A percentile compares a stretch with the other conserved stretches of the same genome.
These are phyloP conservation scores for Rhamnusium bicolor DNA, from an alignment of 2,888 invertebrate genomes.

Conservation along the genomic window DNA sequence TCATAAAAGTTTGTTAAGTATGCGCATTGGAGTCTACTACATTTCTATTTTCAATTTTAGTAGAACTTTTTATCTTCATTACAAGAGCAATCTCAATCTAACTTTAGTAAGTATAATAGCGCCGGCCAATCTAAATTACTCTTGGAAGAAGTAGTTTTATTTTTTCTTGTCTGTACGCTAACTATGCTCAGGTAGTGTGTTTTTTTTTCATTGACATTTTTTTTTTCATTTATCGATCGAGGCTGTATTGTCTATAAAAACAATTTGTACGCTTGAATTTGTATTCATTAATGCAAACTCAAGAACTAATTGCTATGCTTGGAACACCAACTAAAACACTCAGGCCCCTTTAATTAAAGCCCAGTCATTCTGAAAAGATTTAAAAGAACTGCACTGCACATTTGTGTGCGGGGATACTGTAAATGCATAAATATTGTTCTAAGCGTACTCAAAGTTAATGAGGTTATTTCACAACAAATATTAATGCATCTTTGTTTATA, in stretches of 20 bases:
- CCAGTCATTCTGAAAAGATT: conserved; percentile 47
- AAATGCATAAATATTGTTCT: conserved; percentile 36
- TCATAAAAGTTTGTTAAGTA: background rate
- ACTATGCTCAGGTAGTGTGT: background rate
- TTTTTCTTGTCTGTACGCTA: background rate
- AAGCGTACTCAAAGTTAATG: conserved; percentile 15
- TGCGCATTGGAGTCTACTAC: background rate
- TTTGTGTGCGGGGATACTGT: conserved; percentile 35
- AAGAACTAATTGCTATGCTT: conserved; percentile 52
- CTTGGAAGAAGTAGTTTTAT: background rate
- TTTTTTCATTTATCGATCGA: conserved; percentile 45
- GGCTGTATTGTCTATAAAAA: conserved; percentile 44
- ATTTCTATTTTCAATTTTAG: background rate
- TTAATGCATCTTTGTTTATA: conserved; percentile 3
- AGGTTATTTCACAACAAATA: background rate
- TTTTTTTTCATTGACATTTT: conserved; percentile 1
- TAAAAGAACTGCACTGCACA: conserved; percentile 50
- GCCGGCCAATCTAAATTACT: background rate
- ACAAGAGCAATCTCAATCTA: background rate
- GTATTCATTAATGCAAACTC: conserved; percentile 56
- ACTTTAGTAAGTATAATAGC: background rate
- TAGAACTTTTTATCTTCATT: background rate
- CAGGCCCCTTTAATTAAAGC: conserved; percentile 48
- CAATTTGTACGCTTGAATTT: conserved; percentile 50
- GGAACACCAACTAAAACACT: conserved; percentile 48